phyloP scores from a whole-genome alignment of 2,888 invertebrate genomes.

The Pheosia gnoma region DNA sequence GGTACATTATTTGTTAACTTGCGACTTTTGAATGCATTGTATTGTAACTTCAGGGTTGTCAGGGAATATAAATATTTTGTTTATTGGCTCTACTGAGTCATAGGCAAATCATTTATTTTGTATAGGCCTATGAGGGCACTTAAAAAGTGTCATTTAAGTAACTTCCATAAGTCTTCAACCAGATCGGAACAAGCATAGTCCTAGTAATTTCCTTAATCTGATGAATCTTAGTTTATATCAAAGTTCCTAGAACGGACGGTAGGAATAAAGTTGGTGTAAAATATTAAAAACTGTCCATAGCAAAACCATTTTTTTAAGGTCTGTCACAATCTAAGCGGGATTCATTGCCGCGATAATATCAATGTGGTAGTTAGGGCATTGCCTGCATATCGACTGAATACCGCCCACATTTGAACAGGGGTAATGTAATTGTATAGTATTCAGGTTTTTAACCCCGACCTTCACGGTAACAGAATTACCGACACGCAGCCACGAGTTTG shows the following conservation, averaged over 20 bases:
- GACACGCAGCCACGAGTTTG: conserved; percentile 26
- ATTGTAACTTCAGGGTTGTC: no score
- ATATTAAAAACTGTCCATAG: not conserved
- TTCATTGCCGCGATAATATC: not conserved
- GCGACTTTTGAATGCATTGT: no score
- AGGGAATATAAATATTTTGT: no score
- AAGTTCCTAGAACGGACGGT: not conserved
- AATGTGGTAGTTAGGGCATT: not conserved
- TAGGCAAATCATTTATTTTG: no score
- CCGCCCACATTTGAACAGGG: not conserved
- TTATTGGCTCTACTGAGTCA: no score
- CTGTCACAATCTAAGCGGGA: not conserved
- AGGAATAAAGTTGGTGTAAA: not conserved
- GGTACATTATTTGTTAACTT: no score
- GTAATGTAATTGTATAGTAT: conserved; percentile 22
- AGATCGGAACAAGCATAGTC: no score
- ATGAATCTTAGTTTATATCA: no score
- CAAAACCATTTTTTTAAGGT: not conserved
- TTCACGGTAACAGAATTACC: conserved; percentile 40
- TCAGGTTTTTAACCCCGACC: conserved; percentile 14
- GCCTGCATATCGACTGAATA: not conserved
- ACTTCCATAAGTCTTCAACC: no score
- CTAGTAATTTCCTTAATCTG: no score
- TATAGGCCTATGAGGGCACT: no score
- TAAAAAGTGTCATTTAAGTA: no score